Percentiles rank a stretch among this genome's conserved stretches.
These are phyloP conservation scores for Rattus norvegicus DNA, from an alignment of 2,113 vertebrate species.

Conservation along the genomic window DNA sequence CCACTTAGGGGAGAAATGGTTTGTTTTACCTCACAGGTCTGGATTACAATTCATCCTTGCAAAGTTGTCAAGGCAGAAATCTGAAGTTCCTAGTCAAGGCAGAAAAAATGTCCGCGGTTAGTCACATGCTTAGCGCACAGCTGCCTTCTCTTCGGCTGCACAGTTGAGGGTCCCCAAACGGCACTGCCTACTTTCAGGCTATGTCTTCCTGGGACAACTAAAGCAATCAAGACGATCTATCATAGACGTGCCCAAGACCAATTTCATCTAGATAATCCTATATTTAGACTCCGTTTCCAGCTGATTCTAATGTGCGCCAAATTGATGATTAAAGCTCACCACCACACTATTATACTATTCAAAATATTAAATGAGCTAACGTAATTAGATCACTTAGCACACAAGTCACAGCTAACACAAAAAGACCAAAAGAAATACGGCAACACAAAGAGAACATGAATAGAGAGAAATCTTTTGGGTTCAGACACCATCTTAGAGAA, in stretches of 20 bases:
- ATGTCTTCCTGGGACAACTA: neutral
- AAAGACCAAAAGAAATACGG: constrained; percentile 11
- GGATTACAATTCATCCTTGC: neutral
- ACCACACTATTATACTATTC: neutral
- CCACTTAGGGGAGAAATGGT: neutral
- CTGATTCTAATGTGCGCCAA: neutral
- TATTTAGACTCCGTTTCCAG: neutral
- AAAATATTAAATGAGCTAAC: constrained; percentile 45
- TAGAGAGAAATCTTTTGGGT: too few species aligned
- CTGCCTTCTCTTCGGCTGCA: neutral
- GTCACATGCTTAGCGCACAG: too few species aligned
- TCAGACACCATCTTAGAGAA: too few species aligned
- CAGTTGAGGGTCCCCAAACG: too few species aligned
- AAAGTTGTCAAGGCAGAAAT: neutral
- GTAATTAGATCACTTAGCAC: constrained; percentile 35
- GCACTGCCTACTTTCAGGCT: neutral
- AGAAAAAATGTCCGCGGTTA: neutral
- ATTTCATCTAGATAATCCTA: neutral
- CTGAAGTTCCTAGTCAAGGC: neutral
- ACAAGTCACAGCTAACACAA: neutral
- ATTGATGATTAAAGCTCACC: neutral
- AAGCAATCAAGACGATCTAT: neutral
- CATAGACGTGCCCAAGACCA: neutral
- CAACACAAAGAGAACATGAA: constrained; percentile 26
- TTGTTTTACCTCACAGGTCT: neutral